Evolutionary conservation across 1,140 invertebrate species (phyloP), one percentile per base, ranked within the genome.

Genomic region (Sipha flava): DNA sequence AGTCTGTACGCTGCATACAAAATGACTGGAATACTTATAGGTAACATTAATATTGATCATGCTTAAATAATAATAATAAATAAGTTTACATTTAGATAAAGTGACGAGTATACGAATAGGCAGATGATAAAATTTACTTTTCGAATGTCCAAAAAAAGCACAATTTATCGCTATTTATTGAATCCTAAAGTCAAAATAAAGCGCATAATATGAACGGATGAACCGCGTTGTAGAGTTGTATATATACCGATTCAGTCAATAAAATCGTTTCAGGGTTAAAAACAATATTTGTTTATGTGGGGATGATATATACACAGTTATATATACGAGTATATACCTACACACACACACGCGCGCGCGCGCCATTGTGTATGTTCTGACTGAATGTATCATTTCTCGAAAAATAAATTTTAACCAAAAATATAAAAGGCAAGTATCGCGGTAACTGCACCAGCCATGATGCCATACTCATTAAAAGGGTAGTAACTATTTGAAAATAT

Each of bases 1-100:
- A 81, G 82, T 7, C 73, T 81, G 5, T 83, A 82, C 68, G 80
- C 81, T 12, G 77, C 79, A 23, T 83, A 81, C 80, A 81, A 82
- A 52, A 81, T 82, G 81, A 73, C 82, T 3, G 79, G 80, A 1
- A 79, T 80, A 49, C 73, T 82, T 40, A 66, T 83, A 34, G 82
- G 82, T 82, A 43, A 80, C 59, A 45, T 23, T 14, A 14, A 64
- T 64, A 37, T 21, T 9, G 14, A 29, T 68, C 9, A 68, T 1
- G 16, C 40, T n/a, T 23, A 29, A 10, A 40, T 40, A 40, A 40
- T 40, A 47, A 29, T 47, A 47, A 29, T 5, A 40, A 40, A 23
- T 16, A 4, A 34, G 59, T 37, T 37, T 12, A 21, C 3, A 6
- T n/a, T 10, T 26, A 26, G 5, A 0, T 18, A 29, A n/a, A n/a